Percentiles rank a stretch among this genome's conserved stretches.
These are phyloP conservation scores for Neocrepidodera transversa DNA, from an alignment of 2,888 invertebrate genomes.

Conservation along the genomic window DNA sequence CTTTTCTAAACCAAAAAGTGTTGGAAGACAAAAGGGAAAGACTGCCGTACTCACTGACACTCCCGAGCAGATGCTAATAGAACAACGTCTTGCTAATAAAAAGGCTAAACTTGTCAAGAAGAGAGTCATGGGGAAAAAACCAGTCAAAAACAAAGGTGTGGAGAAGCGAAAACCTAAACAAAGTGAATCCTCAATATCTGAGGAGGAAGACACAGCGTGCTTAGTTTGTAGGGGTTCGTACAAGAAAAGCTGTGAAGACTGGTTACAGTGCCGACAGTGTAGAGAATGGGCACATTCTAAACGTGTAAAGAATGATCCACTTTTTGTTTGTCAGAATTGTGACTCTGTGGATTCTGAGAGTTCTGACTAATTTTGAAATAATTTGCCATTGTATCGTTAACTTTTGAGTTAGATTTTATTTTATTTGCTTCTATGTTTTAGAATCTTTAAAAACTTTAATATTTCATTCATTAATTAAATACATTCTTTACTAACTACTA, in stretches of 20 bases:
- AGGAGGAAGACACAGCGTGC: conserved; percentile 13
- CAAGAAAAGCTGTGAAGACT: conserved; percentile 19
- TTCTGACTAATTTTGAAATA: too few species aligned
- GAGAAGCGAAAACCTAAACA: too few species aligned
- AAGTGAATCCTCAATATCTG: too few species aligned
- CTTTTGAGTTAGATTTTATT: too few species aligned
- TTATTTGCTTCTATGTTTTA: too few species aligned
- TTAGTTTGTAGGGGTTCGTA: conserved; percentile 21
- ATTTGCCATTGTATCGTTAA: too few species aligned
- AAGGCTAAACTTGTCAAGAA: neutral
- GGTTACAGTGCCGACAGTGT: conserved; percentile 26
- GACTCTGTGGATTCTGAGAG: too few species aligned
- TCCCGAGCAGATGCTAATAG: conserved; percentile 14
- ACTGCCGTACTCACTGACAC: conserved; percentile 10
- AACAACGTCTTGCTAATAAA: conserved; percentile 15
- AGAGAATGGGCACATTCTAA: conserved; percentile 26
- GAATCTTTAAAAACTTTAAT: too few species aligned
- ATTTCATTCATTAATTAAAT: too few species aligned
- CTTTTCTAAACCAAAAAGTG: neutral
- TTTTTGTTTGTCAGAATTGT: neutral
- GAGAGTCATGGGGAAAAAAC: too few species aligned
- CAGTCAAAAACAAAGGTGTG: too few species aligned
- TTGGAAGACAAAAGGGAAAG: conserved; percentile 3
- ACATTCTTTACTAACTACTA: too few species aligned
- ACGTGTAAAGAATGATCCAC: conserved; percentile 21